Base-by-base conservation (phyloP, 2,888 invertebrate species). In the Spisula subtruncata region DNA sequence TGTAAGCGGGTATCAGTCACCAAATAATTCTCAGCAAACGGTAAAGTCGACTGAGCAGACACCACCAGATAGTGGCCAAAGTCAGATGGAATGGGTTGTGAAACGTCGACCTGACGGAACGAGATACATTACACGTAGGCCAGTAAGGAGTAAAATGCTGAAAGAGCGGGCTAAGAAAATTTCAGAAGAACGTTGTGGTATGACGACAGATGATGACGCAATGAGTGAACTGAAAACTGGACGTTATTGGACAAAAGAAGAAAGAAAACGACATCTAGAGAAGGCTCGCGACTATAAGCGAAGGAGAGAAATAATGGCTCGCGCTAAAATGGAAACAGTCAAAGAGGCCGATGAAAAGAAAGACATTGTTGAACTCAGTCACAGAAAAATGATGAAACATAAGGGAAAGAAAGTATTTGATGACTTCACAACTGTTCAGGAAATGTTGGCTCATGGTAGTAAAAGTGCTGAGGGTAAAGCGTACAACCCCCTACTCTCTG, bases 191-290 rank as follows among this genome's bases (percentile, higher is more conserved):
- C 97, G 98, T 25, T 97, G 97, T 81, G 98, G 98, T 0, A 97
- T 98, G 86, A 98, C 98, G 0, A 98, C 98, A 0, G 98, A 98
- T 95, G 98, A 98, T 94, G 98, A 98, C 94, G 98, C 98, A 32
- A 97, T 98, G 96, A 98, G 98, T 20, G 98, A 98, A 96, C 97
- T 98, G 90, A 98, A 98, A 97, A 94, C 97, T 29, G 98, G 98
- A 10, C 97, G 98, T 51, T 98, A 98, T 96, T 98, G 98, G 98
- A 97, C 97, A 5, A 98, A 98, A 96, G 98, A 98, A 93, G 98
- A 98, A 93, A 97, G 98, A 2, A 98, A 98, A 94, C 97, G 97
- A 79, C 98, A 98, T 94, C 96, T 98, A 94, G 98, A 98, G 95
- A 97, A 97, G 86, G 98, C 98, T 0, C 97, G 97, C 81, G 98